Evolutionary conservation across 2,113 vertebrate genomes (phyloP), one percentile per base, ranked within the genome.

Genomic region (Isurus oxyrinchus): DNA sequence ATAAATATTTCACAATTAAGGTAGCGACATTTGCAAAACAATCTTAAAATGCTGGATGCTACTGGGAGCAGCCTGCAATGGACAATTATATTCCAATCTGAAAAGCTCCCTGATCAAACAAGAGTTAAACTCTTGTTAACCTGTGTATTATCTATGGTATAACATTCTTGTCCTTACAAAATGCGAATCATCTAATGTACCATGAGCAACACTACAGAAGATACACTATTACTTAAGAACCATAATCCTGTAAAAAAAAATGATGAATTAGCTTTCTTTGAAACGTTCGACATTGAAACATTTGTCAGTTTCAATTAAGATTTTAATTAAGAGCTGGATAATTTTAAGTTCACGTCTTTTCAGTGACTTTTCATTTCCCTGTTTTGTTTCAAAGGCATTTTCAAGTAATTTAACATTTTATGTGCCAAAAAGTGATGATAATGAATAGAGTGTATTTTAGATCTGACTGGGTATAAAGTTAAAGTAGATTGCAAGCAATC

Each of bases 251-350:
- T 61, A 94, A 81, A 81, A 66, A 76, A 2, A 40, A 11, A 90
- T 21, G 76, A 72, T 63, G 96, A 8, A 96, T 79, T 96, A 69
- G 97, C 96, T 97, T 97, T 97, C 57, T 86, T 35, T 87, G 35
- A 40, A 96, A 40, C 44, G 11, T n/a, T 13, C 88, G 79, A 14
- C 25, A 40, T 96, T 72, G 96, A 57, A 90, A n/a, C 14, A n/a
- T 59, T 91, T 91, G 31, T 57, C 88, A 91, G 10, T 84, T 84
- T 44, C 19, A 44, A 84, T 44, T 14, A 31, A 76, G 40, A 88
- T 53, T 87, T 59, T 35, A 57, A 88, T 88, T 55, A 35, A 59
- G 55, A 55, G 7, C 7, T 93, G 6, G 57, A 23, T 40, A 93
- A 93, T 63, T 93, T 93, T n/a, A 93, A 21, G 57, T 21, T 61